Conservation (phyloP, 2,797 vertebrate genomes). For the Chloroceryle amazona region DNA sequence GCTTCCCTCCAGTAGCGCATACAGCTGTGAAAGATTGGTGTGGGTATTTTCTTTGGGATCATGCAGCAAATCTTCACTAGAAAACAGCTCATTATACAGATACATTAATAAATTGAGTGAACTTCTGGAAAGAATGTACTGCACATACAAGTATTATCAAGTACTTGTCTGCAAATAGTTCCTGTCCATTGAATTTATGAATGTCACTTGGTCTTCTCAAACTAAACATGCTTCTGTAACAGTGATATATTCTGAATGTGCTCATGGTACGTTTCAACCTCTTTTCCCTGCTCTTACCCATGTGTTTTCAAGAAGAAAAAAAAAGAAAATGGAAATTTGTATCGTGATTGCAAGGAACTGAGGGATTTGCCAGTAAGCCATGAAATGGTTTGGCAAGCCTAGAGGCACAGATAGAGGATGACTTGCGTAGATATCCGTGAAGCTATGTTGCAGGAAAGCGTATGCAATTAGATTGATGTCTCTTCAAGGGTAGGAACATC, state of each 20-base stretch:
- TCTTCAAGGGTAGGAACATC: not conserved
- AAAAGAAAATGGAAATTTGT: not conserved
- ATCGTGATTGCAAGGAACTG: conserved; percentile 13
- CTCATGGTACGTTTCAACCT: conserved; percentile 1
- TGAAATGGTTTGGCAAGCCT: conserved; percentile 22
- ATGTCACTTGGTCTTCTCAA: conserved; percentile 34
- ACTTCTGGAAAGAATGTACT: conserved; percentile 1
- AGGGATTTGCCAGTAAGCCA: conserved; percentile 38
- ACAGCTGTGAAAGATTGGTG: conserved; percentile 33
- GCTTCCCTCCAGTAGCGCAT: conserved; percentile 3
- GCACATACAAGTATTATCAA: conserved; percentile 49
- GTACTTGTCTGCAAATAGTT: conserved; percentile 56
- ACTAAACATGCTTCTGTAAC: conserved; percentile 50
- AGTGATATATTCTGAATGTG: conserved; percentile 52
- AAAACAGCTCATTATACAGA: not conserved
- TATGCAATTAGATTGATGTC: not conserved
- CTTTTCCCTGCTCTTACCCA: not conserved
- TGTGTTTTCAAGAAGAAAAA: not conserved
- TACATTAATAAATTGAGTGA: not conserved
- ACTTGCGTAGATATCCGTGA: not conserved
- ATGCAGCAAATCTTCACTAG: conserved; percentile 37
- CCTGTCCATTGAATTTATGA: conserved; percentile 46
- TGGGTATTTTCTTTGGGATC: conserved; percentile 17
- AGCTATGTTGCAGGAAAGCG: not conserved
- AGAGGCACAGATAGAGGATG: not conserved